Conservation (phyloP, 2,888 invertebrate genomes). For the Napeogenes inachia region DNA sequence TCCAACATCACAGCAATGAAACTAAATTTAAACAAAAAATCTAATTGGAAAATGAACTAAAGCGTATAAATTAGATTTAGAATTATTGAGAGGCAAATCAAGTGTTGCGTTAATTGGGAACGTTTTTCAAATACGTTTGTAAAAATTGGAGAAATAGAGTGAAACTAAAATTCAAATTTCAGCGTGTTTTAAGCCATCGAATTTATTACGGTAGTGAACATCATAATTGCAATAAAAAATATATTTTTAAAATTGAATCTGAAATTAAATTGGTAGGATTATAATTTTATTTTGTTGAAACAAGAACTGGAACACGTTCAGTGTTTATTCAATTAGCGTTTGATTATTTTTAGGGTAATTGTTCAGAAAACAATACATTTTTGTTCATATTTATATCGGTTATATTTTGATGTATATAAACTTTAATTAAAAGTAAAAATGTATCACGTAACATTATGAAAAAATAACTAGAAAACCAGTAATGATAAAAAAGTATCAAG, state of each 20-base stretch:
- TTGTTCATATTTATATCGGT: not conserved
- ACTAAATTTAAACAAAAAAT: not conserved
- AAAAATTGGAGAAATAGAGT: not conserved
- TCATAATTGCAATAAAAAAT: conserved; percentile 4
- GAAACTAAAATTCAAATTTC: conserved; percentile 3
- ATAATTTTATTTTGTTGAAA: conserved; percentile 3
- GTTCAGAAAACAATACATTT: not conserved
- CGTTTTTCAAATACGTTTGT: not conserved
- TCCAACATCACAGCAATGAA: not conserved
- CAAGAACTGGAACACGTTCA: not conserved
- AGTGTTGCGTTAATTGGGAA: conserved; percentile 1
- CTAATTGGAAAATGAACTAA: conserved; percentile 2
- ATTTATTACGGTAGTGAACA: conserved; percentile 2
- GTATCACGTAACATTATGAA: too few relatives aligned
- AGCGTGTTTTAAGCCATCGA: conserved; percentile 1
- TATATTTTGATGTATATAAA: not conserved
- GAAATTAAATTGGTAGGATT: not conserved
- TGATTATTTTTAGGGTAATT: conserved; percentile 1
- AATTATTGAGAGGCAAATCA: conserved; percentile 2
- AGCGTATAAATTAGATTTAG: conserved; percentile 3
- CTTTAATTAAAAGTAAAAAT: too few relatives aligned
- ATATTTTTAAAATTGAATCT: not conserved
- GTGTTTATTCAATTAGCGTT: conserved; percentile 3
- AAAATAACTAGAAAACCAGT: too few relatives aligned
- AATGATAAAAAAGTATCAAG: too few relatives aligned